A percentile compares a stretch with the other conserved stretches of the same genome.
Conservation (phyloP, 1,140 invertebrate species). For the Drosophila orena region DNA sequence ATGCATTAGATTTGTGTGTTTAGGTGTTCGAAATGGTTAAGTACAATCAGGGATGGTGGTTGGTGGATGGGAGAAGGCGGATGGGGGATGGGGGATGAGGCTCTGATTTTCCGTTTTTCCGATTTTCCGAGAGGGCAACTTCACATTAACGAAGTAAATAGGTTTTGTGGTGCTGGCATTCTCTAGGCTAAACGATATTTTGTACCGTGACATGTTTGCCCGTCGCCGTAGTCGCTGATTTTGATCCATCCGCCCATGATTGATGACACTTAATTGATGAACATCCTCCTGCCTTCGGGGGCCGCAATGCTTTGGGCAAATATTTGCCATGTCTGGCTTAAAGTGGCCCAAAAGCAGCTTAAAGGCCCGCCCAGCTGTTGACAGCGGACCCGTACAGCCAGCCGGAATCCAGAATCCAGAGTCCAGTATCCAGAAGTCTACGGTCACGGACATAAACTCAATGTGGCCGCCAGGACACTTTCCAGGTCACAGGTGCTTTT, state of each 20-base stretch:
- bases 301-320: constrained; percentile 34
- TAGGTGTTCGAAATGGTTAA: constrained; percentile 45
- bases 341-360: constrained; percentile 56
- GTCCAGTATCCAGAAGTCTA: neutral
- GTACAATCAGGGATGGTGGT: constrained; percentile 4
- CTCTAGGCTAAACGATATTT: constrained; percentile 77
- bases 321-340: constrained; percentile 69
- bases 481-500: constrained; percentile 83
- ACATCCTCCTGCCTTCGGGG: constrained; percentile 30
- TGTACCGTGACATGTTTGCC: constrained; percentile 79
- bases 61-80: too few species aligned
- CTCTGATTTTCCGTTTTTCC: constrained; percentile 1
- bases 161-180: constrained; percentile 61
- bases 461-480: constrained; percentile 42
- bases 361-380: constrained; percentile 47
- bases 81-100: constrained; percentile 10
- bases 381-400: constrained; percentile 16
- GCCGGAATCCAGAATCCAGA: neutral
- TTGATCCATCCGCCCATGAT: constrained; percentile 68
- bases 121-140: constrained; percentile 3
- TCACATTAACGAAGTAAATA: constrained; percentile 43
- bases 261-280: constrained; percentile 82
- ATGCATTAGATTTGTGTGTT: constrained; percentile 56
- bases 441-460: constrained; percentile 20
- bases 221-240: constrained; percentile 61